Evolutionary conservation across 2,888 invertebrate species (phyloP).

Genomic region (Perizoma flavofasciatum): DNA sequence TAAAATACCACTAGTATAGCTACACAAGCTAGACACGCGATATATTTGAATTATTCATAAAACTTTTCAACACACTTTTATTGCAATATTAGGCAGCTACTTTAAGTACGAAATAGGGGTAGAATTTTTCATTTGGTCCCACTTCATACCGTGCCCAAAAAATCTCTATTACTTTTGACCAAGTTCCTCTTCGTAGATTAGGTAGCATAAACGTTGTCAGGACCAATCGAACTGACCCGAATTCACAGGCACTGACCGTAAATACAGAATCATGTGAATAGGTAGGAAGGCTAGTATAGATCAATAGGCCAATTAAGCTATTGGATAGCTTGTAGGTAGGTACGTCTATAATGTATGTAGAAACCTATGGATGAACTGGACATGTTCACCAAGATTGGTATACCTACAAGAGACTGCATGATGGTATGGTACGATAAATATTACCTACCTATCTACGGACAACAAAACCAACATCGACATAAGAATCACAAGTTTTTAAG

Average conservation of each 20-base stretch:
- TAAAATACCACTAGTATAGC: slow-evolving; percentile 36
- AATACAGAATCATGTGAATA: slow-evolving; percentile 2
- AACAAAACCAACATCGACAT: too few species aligned
- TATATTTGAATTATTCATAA: slow-evolving; percentile 55
- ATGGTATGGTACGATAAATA: too few species aligned
- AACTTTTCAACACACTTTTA: slow-evolving; percentile 50
- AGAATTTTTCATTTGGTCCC: too few species aligned
- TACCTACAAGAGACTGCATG: neutral
- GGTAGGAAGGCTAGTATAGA: neutral
- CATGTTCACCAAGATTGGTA: neutral
- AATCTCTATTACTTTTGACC: too few species aligned
- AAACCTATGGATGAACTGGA: neutral
- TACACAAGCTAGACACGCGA: slow-evolving; percentile 51
- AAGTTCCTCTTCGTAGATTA: neutral
- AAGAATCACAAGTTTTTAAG: too few species aligned
- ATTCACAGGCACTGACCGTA: slow-evolving; percentile 7
- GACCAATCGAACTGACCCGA: slow-evolving; percentile 7
- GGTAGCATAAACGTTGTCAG: neutral
- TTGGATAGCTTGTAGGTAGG: neutral
- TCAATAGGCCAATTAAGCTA: slow-evolving; percentile 5
- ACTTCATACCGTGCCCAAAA: too few species aligned
- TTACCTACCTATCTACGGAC: too few species aligned
- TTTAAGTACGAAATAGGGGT: too few species aligned
- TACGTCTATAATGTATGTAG: too few species aligned
- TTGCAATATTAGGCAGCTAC: slow-evolving; percentile 18